Evolutionary conservation across 2,888 invertebrate species (phyloP).

Genomic region (Coelopa pilipes): DNA sequence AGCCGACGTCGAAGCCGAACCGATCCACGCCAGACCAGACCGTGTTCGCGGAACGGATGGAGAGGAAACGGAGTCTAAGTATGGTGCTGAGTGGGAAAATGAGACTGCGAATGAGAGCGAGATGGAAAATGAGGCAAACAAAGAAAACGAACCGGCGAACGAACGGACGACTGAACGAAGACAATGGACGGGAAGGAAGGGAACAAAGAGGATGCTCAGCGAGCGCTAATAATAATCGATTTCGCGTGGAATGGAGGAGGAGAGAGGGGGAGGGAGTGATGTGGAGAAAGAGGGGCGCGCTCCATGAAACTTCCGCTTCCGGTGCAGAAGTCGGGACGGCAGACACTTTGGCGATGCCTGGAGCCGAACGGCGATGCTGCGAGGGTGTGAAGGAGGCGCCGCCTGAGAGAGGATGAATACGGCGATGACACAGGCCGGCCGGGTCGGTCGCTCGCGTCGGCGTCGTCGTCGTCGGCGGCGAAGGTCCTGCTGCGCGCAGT

Average conservation of each 20-base stretch:
- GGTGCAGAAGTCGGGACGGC: not conserved
- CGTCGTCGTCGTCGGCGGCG: no score
- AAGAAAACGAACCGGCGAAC: no score
- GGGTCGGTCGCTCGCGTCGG: no score
- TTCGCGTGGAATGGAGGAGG: not conserved
- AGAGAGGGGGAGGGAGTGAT: no score
- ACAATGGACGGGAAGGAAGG: not conserved
- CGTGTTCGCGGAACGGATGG: no score
- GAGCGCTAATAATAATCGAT: conserved; percentile 25
- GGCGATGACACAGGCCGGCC: no score
- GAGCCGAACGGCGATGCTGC: not conserved
- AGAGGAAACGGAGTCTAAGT: no score
- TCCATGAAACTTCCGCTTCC: conserved; percentile 16
- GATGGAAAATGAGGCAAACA: not conserved
- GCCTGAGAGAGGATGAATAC: not conserved
- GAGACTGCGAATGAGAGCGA: not conserved
- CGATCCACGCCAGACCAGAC: no score
- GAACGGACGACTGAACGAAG: no score
- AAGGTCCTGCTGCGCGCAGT: no score
- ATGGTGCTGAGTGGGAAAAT: not conserved
- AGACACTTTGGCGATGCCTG: not conserved
- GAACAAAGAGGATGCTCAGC: conserved; percentile 19
- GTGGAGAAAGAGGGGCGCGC: not conserved
- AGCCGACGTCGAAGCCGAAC: not conserved
- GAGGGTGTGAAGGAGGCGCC: no score